A percentile compares a stretch with the other conserved stretches of the same genome.
Conservation (phyloP, 2,113 vertebrate species). For the Apteryx owenii region DNA sequence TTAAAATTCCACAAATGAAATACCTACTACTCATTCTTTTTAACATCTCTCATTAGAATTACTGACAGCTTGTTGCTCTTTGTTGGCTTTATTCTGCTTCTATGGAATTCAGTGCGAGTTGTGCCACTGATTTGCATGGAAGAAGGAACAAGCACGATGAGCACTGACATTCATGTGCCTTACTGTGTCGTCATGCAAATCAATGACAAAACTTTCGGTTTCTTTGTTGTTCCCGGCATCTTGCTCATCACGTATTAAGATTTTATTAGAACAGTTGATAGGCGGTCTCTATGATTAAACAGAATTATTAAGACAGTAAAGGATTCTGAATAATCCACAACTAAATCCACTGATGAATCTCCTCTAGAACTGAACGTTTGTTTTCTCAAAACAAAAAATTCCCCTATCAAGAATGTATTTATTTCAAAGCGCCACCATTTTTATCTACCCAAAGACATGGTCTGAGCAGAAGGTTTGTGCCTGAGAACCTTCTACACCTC, state of each 20-base stretch:
- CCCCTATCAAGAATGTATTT: not conserved
- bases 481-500: constrained; percentile 26
- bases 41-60: constrained; percentile 58
- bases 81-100: constrained; percentile 10
- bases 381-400: constrained; percentile 24
- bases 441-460: not conserved
- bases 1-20: constrained; percentile 50
- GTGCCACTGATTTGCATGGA: constrained; percentile 20
- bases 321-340: not conserved
- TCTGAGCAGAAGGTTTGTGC: constrained; percentile 38
- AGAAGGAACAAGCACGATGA: constrained; percentile 34
- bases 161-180: not conserved
- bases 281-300: not conserved
- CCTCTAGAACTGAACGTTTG: not conserved
- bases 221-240: not conserved
- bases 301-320: not conserved
- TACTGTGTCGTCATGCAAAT: constrained; percentile 9
- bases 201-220: not conserved
- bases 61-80: constrained; percentile 69
- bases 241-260: not conserved
- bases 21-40: constrained; percentile 28
- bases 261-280: constrained; percentile 24
- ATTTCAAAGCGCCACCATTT: constrained; percentile 59
- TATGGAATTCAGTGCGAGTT: constrained; percentile 21
- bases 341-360: not conserved